Percentiles rank a stretch among this genome's conserved stretches.
phyloP scores from a whole-genome alignment of 2,797 vertebrate species.

The Enteromius anoplus region DNA sequence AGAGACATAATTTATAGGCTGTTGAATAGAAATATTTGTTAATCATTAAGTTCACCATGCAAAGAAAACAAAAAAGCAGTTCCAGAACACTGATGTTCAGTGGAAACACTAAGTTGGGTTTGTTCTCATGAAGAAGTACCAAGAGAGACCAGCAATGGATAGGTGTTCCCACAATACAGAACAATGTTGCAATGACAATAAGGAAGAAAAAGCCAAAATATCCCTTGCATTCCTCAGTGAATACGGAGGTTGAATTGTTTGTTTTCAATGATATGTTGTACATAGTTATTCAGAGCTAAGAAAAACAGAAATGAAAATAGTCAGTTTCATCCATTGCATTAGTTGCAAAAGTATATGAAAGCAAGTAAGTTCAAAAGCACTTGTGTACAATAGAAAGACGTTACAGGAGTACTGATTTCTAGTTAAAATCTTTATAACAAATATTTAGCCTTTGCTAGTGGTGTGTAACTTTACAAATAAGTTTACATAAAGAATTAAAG shows the following conservation, averaged over 20 bases:
- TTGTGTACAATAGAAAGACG: neutral
- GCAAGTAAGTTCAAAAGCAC: neutral
- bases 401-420: neutral
- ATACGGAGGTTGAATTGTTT: neutral
- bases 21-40: neutral
- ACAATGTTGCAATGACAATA: neutral
- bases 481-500: neutral
- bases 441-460: neutral
- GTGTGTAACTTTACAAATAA: neutral
- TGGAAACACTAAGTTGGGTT: conserved; percentile 23
- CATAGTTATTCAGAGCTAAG: conserved; percentile 14
- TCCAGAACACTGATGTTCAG: conserved; percentile 14
- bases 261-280: conserved; percentile 6
- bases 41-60: neutral
- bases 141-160: conserved; percentile 9
- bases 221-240: neutral
- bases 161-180: neutral
- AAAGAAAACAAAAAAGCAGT: neutral
- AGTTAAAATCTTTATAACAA: too few species aligned
- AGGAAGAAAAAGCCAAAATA: neutral
- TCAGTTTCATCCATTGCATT: neutral
- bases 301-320: neutral
- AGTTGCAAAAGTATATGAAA: neutral
- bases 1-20: neutral
- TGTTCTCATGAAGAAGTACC: neutral